Conservation (phyloP, 92 coral and sea anemone species). For the Paramuricea clavata region DNA sequence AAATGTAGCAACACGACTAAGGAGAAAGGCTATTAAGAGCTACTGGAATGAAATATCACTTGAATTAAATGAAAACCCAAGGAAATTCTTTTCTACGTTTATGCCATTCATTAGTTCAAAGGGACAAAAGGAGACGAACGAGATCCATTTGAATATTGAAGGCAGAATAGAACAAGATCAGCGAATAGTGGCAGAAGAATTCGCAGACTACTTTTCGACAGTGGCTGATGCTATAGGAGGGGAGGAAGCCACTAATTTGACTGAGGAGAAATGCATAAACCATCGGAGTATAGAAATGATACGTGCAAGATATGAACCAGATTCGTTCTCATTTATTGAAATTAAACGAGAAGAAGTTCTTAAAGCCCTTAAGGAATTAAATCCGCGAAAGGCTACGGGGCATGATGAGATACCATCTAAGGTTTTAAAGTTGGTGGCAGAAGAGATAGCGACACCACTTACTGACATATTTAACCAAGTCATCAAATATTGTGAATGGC, state of each 20-base stretch:
- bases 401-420: conserved; percentile 24
- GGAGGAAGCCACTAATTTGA: not conserved
- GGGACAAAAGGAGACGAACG: conserved; percentile 6
- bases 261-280: not conserved
- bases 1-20: conserved; percentile 52
- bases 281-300: not conserved
- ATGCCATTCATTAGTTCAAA: conserved; percentile 56
- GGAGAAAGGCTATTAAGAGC: conserved; percentile 62
- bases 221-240: not conserved
- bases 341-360: not conserved
- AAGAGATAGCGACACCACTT: conserved; percentile 34
- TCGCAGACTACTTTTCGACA: not conserved
- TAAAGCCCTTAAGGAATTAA: not conserved
- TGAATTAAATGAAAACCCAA: conserved; percentile 55
- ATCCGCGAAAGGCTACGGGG: conserved; percentile 30
- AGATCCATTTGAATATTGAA: conserved; percentile 33
- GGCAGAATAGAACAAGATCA: conserved; percentile 23
- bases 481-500: conserved; percentile 19
- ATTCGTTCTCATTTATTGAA: not conserved
- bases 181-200: not conserved
- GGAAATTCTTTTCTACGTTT: conserved; percentile 55
- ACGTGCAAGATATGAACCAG: not conserved
- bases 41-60: conserved; percentile 55
- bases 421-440: conserved; percentile 14
- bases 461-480: conserved; percentile 20